Base-by-base conservation (phyloP, 1,140 invertebrate genomes). In the Amyelois transitella region DNA sequence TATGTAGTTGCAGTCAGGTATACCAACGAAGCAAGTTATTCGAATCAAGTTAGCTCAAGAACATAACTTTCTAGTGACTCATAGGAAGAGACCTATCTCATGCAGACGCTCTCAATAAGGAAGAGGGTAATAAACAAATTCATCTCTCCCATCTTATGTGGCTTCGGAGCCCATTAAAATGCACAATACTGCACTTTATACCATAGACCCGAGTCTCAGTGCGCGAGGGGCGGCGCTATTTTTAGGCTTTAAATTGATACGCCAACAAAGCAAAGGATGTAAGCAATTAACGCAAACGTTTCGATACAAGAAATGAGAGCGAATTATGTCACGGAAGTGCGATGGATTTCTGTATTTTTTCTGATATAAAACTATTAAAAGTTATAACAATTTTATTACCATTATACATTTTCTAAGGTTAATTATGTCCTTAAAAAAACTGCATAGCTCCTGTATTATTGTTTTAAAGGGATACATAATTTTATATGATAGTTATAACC, bases 71-170 rank as follows among this genome's bases (percentile, higher is more conserved):
- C 82, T 85, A 87, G 75, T 87, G 84, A 87, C 65, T 87, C 84
- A 87, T 86, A 84, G 82, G 84, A 86, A 84, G 82, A 85, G 82
- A 81, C 79, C 80, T 86, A 87, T 87, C 84, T 82, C 67, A 72
- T 72, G 65, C 84, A 85, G 81, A 86, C 85, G 80, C 69, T 85
- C 82, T 82, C 85, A 88, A 88, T 88, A 85, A 88, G 85, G 85
- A 88, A 88, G 82, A 81, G 78, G 80, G 80, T 79, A 88, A 88
- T 88, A 88, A 88, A 88, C 81, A 82, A 86, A 88, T 86, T 86
- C 85, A 88, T 81, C 85, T 84, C 81, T 77, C 75, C 70, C 77
- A 81, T 87, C 82, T 86, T 84, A 83, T 80, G 81, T 75, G 77
- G 80, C 81, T 82, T 75, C 72, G 71, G 66, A 61, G 81, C 64